Evolutionary conservation across 2,113 vertebrate genomes (phyloP).

Genomic region (Neogobius melanostomus): DNA sequence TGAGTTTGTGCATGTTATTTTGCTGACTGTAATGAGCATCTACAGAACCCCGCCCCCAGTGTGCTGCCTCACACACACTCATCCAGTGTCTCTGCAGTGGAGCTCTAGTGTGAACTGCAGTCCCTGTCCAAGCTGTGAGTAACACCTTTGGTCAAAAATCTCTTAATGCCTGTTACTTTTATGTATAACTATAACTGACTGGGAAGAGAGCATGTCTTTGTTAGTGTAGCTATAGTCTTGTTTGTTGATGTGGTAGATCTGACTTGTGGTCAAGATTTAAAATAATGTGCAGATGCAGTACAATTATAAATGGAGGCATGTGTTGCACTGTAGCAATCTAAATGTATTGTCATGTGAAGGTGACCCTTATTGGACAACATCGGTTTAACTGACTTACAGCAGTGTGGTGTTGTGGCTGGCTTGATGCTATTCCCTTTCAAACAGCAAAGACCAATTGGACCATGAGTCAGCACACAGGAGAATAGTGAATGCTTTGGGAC

Average conservation of each 20-base stretch:
- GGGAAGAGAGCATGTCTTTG: no score
- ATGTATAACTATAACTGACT: not conserved
- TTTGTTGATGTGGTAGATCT: no score
- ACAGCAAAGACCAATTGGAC: slow-evolving; percentile 23
- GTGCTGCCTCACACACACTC: not conserved
- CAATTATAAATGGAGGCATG: no score
- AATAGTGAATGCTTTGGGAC: slow-evolving; percentile 41
- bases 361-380: not conserved
- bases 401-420: slow-evolving; percentile 15
- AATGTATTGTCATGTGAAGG: not conserved
- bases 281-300: no score
- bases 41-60: slow-evolving; percentile 1
- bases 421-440: slow-evolving; percentile 52
- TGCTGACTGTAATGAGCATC: slow-evolving; percentile 34
- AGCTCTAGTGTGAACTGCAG: slow-evolving; percentile 22
- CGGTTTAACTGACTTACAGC: slow-evolving; percentile 16
- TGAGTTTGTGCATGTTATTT: slow-evolving; percentile 43
- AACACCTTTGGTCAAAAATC: slow-evolving; percentile 2
- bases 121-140: slow-evolving; percentile 46
- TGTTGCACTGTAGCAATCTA: no score
- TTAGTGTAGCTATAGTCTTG: no score
- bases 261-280: not conserved
- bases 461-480: slow-evolving; percentile 54
- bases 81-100: slow-evolving; percentile 31
- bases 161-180: not conserved